A percentile compares a stretch with the other conserved stretches of the same genome.
Conservation (phyloP, 2,797 vertebrate genomes). For the Sphenopsis melanotis region DNA sequence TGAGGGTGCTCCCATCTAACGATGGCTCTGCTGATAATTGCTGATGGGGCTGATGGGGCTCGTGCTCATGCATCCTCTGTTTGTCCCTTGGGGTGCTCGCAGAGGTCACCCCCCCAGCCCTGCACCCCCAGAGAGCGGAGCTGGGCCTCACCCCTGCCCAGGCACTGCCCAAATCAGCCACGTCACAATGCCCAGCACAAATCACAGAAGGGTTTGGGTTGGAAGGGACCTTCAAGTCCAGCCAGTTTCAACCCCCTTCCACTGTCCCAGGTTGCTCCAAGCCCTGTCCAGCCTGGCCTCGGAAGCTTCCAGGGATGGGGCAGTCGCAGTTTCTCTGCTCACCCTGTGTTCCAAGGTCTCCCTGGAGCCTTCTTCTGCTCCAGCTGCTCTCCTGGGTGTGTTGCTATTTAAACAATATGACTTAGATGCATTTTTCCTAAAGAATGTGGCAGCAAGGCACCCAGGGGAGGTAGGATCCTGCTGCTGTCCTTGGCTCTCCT, state of each 20-base stretch:
- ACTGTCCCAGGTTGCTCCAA: neutral
- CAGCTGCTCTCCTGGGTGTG: neutral
- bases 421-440: neutral
- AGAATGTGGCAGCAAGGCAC: neutral
- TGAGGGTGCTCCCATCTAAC: rapidly evolving
- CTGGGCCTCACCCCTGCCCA: neutral
- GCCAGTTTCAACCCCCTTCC: rapidly evolving
- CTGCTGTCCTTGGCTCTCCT: neutral
- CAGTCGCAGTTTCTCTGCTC: neutral
- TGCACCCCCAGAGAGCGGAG: neutral
- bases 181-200: rapidly evolving
- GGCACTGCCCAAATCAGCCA: neutral
- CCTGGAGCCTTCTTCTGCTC: neutral
- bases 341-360: neutral
- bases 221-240: neutral
- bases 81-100: neutral
- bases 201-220: neutral
- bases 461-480: neutral
- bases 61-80: rapidly evolving
- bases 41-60: neutral
- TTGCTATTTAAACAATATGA: neutral
- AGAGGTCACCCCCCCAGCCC: neutral
- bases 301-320: neutral
- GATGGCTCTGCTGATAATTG: neutral
- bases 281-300: neutral